These are phyloP conservation scores for Apodemus agrarius DNA, from an alignment of 2,797 vertebrate genomes.

Conservation along the genomic window DNA sequence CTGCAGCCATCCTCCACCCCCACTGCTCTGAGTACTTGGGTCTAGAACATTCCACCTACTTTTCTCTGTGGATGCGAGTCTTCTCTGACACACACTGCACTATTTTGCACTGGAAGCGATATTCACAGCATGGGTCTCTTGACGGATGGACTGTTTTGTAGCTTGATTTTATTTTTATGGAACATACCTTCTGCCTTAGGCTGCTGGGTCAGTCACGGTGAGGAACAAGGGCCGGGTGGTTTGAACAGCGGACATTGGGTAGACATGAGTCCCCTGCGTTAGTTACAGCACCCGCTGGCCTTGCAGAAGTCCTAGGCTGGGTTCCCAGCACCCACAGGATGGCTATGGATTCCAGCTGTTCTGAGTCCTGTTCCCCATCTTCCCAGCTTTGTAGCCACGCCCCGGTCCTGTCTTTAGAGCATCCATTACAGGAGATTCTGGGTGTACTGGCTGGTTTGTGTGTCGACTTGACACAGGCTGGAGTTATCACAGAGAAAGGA, in stretches of 20 bases:
- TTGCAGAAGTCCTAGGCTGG: background rate
- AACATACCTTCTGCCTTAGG: no score
- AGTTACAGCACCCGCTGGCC: no score
- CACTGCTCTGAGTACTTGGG: background rate
- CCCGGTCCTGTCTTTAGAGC: background rate
- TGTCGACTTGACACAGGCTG: no score
- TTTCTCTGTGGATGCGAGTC: fast-evolving
- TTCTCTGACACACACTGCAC: background rate
- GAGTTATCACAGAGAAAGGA: no score
- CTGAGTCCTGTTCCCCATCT: background rate
- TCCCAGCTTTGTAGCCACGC: background rate
- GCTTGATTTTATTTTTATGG: background rate
- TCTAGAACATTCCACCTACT: background rate
- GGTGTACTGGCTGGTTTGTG: no score
- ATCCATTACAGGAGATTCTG: background rate
- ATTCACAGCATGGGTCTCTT: background rate
- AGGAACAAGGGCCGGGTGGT: background rate
- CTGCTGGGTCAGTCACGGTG: background rate
- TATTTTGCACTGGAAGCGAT: background rate
- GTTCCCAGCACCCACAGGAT: no score
- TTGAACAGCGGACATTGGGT: background rate
- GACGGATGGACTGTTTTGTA: background rate
- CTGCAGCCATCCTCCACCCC: background rate
- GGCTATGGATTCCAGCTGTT: no score
- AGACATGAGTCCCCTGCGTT: background rate